Evolutionary conservation across 1,140 invertebrate species (phyloP), one percentile per base, ranked within the genome.

Genomic region (Steinernema feltiae): DNA sequence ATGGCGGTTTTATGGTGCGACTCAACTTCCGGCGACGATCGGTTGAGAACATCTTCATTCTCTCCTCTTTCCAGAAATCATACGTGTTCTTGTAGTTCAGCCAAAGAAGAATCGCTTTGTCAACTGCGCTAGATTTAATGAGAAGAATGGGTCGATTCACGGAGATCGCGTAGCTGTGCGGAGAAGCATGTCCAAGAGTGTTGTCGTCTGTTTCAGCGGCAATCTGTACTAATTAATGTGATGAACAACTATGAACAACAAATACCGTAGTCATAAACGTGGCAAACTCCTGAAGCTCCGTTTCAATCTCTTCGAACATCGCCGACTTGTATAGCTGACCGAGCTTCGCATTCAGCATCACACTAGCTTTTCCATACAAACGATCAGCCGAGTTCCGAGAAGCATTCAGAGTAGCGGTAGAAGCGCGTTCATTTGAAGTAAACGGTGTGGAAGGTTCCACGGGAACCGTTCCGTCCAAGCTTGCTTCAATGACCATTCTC

Each of bases 281-380:
- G 3, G 83, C 83, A 30, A 81, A 86, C 79, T 84, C 84, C 69
- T 79, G 74, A 27, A 85, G 74, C 70, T 86, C 84, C 30, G 83
- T 69, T 27, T 83, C 27, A 18, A 77, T 70, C 70, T 84, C 85
- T 73, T 84, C 80, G 46, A 81, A 86, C 74, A 81, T 72, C 15
- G 84, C 82, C 27, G 79, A 31, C 24, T 93, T 88, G 41, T 97
- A 91, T 0, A 98, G 89, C 84, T 98, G 95, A 0, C 95, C 95
- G 0, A 99, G 89, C 72, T 94, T 94, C 2, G 98, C 87, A 88
- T 97, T 98, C 0, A 98, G 90, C 73, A 30, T 72, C 7, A 69
- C 71, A 41, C 69, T 41, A 31, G 30, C 72, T 32, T 83, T 80
- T 21, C 48, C 31, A 63, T 32, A 69, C 32, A 75, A 15, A n/a